Percentiles rank a stretch among this genome's conserved stretches.
Evolutionary conservation across 1,140 invertebrate genomes (phyloP).

Genomic region (Procambarus clarkii): DNA sequence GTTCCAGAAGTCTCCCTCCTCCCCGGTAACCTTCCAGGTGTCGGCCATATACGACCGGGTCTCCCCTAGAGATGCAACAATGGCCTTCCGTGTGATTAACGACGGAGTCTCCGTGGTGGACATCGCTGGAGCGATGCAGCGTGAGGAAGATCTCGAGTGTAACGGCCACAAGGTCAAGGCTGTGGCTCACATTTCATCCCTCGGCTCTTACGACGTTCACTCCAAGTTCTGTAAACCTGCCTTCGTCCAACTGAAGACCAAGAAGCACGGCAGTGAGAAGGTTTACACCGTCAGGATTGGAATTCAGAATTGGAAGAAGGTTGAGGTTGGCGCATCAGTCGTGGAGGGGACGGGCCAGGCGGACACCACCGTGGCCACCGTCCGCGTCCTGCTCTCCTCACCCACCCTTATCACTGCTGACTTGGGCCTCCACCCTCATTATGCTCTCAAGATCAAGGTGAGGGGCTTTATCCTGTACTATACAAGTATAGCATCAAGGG

Average conservation of each 20-base stretch:
- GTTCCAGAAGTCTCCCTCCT: constrained; percentile 50
- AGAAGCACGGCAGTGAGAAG: constrained; percentile 13
- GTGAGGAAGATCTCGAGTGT: constrained; percentile 11
- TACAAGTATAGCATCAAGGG: too few relatives aligned
- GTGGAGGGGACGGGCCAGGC: background rate
- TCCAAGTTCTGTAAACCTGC: constrained; percentile 37
- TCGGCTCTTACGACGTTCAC: constrained; percentile 23
- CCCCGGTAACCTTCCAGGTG: constrained; percentile 14
- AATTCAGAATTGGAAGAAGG: background rate
- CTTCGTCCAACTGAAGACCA: constrained; percentile 23
- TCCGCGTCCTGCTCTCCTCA: constrained; percentile 9
- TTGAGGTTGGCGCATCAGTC: constrained; percentile 6
- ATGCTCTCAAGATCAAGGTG: too few relatives aligned
- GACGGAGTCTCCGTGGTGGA: background rate
- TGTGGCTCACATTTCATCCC: background rate
- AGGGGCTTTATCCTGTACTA: too few relatives aligned
- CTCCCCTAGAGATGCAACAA: background rate
- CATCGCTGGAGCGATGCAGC: constrained; percentile 15
- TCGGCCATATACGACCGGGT: constrained; percentile 32
- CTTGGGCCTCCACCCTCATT: background rate
- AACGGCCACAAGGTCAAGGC: constrained; percentile 23
- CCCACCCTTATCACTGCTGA: constrained; percentile 21
- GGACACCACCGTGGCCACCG: background rate
- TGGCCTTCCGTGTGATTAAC: background rate
- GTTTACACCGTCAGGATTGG: constrained; percentile 28